Conservation (phyloP, 2,113 vertebrate genomes). For the Podarcis raffonei region DNA sequence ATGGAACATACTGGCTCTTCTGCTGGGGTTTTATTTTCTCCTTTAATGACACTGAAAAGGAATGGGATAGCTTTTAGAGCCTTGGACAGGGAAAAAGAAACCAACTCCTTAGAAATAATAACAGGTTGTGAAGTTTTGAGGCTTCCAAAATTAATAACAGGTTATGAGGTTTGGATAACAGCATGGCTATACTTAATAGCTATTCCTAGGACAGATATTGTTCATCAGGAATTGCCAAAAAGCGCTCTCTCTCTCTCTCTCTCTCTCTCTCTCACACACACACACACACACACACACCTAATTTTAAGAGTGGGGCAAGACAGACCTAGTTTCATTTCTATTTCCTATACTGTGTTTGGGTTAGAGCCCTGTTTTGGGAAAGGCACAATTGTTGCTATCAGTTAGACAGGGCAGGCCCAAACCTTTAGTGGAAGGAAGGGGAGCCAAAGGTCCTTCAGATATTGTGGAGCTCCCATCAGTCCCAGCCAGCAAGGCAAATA, state of each 20-base stretch:
- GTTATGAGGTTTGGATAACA: not conserved
- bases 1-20: constrained; percentile 53
- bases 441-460: no score
- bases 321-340: not conserved
- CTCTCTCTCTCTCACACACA: no score
- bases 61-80: constrained; percentile 19
- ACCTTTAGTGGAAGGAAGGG: not conserved
- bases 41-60: constrained; percentile 38
- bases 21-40: constrained; percentile 53
- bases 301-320: not conserved
- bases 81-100: not conserved
- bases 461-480: no score
- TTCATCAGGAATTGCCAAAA: not conserved
- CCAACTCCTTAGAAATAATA: not conserved
- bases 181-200: not conserved
- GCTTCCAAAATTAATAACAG: not conserved
- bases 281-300: no score
- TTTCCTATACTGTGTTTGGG: not conserved
- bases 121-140: not conserved
- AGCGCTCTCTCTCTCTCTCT: accelerated
- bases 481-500: no score
- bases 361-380: not conserved
- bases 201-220: not conserved
- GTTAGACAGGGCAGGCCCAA: not conserved
- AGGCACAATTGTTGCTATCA: not conserved